A percentile compares a stretch with the other conserved stretches of the same genome.
phyloP scores from a whole-genome alignment of 2,888 invertebrate genomes.

The Dryobota labecula region DNA sequence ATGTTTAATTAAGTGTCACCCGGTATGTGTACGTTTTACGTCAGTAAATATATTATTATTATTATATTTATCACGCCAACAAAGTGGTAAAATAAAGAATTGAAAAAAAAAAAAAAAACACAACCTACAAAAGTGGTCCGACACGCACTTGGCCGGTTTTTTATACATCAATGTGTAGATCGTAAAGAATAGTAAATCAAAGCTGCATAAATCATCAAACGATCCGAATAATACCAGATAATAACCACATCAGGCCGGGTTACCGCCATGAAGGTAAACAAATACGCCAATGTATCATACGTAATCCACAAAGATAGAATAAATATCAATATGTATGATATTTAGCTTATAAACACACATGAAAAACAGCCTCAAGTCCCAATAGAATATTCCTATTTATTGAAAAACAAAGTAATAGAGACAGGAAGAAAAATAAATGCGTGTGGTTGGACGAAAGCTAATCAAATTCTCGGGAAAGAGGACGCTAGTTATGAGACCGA shows the following conservation, averaged over 20 bases:
- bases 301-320: slow-evolving; percentile 26
- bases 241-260: slow-evolving; percentile 33
- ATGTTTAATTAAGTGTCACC: too few species aligned
- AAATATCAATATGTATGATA: slow-evolving; percentile 47
- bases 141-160: too few species aligned
- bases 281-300: slow-evolving; percentile 44
- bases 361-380: slow-evolving; percentile 39
- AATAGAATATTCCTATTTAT: slow-evolving; percentile 57
- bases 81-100: too few species aligned
- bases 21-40: too few species aligned
- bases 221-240: slow-evolving; percentile 32
- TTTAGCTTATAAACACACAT: slow-evolving; percentile 51
- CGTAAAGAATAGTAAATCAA: slow-evolving; percentile 19
- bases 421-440: slow-evolving; percentile 48
- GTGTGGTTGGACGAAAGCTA: slow-evolving; percentile 31
- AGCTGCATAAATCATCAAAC: slow-evolving; percentile 39
- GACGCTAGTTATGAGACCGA: slow-evolving; percentile 31
- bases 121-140: too few species aligned
- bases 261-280: slow-evolving; percentile 46
- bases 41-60: too few species aligned
- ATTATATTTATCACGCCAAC: too few species aligned
- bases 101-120: too few species aligned
- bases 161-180: too few species aligned
- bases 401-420: slow-evolving; percentile 50
- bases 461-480: slow-evolving; percentile 46